phyloP scores from a whole-genome alignment of 2,797 vertebrate genomes.

The Sardinella longiceps region DNA sequence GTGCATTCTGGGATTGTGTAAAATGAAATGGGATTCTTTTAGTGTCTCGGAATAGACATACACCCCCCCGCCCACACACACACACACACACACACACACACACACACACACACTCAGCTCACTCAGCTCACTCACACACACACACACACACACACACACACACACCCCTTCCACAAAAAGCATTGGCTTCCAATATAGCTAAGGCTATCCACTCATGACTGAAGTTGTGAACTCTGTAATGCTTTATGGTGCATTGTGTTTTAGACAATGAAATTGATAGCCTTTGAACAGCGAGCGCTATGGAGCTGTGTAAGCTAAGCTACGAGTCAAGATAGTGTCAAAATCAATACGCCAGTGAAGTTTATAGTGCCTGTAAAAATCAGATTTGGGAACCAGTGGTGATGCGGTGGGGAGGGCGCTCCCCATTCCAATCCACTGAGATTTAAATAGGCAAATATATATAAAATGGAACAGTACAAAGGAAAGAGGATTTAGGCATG shows the following conservation, averaged over 20 bases:
- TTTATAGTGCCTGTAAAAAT: constrained; percentile 38
- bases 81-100: too few species aligned
- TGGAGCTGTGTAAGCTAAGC: constrained; percentile 27
- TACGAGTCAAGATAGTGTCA: constrained; percentile 34
- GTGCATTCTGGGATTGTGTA: neutral
- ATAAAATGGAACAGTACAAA: neutral
- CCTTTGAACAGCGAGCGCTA: neutral
- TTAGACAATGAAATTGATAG: constrained; percentile 45
- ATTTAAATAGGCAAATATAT: neutral
- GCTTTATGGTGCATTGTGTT: constrained; percentile 46
- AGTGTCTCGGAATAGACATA: neutral
- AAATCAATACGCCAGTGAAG: constrained; percentile 45
- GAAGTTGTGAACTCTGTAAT: constrained; percentile 44
- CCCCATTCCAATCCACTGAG: neutral
- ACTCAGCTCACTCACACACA: too few species aligned
- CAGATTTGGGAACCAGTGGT: constrained; percentile 22
- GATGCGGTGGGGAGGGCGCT: neutral
- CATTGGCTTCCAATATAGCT: constrained; percentile 30
- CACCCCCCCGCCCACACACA: too few species aligned
- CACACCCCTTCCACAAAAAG: neutral
- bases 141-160: too few species aligned
- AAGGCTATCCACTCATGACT: constrained; percentile 32
- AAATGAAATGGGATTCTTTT: neutral
- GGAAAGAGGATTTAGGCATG: too few species aligned
- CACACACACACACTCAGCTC: too few species aligned